phyloP scores from a whole-genome alignment of 2,113 vertebrate genomes.

The Bujurquina vittata region DNA sequence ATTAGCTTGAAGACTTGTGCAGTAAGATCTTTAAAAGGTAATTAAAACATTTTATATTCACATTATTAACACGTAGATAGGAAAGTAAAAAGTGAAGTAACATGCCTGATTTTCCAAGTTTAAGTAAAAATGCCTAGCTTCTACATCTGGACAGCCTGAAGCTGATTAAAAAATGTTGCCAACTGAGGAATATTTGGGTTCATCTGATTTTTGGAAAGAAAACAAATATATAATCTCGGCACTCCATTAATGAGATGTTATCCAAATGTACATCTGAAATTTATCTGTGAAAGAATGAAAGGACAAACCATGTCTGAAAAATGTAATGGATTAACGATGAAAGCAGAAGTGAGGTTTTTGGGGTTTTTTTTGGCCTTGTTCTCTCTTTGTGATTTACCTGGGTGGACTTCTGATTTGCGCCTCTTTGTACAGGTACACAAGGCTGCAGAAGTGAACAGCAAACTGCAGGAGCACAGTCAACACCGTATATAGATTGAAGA shows the following conservation, averaged over 20 bases:
- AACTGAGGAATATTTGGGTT: not conserved
- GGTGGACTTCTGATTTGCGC: constrained; percentile 87
- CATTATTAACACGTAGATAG: not conserved
- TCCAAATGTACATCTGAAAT: not conserved
- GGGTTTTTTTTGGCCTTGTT: not conserved
- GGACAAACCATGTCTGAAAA: not conserved
- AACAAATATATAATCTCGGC: not conserved
- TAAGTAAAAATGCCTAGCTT: not conserved
- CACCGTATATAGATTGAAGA: constrained; percentile 96
- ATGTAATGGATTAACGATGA: not conserved
- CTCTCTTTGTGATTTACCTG: constrained; percentile 78
- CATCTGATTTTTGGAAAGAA: not conserved
- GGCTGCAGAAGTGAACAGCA: constrained; percentile 92
- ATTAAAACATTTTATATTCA: constrained; percentile 1
- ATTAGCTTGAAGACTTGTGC: not conserved
- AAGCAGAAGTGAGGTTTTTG: not conserved
- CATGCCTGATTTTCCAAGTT: not conserved
- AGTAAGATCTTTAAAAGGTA: not conserved
- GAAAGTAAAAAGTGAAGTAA: not conserved
- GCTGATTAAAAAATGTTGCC: not conserved
- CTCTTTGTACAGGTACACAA: constrained; percentile 89
- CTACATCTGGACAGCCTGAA: not conserved
- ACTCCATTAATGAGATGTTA: not conserved
- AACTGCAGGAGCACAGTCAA: constrained; percentile 95
- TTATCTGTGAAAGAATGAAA: not conserved